These are phyloP conservation scores for Melipona quadrifasciata DNA, from an alignment of 1,140 invertebrate species.

Conservation along the genomic window DNA sequence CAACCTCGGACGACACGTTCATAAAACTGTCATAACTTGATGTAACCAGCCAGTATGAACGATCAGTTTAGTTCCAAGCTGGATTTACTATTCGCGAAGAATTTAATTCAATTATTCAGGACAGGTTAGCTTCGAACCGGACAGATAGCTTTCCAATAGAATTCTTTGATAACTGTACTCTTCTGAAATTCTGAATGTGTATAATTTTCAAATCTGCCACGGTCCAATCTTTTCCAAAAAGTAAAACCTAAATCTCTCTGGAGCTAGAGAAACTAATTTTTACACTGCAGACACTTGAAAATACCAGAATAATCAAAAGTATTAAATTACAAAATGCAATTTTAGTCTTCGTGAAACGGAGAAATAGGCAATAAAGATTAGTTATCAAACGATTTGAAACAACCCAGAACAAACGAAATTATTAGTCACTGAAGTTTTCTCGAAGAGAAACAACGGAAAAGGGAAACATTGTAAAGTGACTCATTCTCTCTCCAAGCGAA, in stretches of 20 bases:
- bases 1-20: not conserved
- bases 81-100: not conserved
- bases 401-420: not conserved
- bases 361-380: too few relatives aligned
- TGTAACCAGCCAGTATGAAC: not conserved
- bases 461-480: too few relatives aligned
- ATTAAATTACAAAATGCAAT: not conserved
- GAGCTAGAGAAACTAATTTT: not conserved
- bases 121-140: too few relatives aligned
- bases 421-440: not conserved
- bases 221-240: too few relatives aligned
- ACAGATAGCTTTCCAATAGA: not conserved
- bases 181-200: not conserved
- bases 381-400: too few relatives aligned
- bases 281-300: not conserved
- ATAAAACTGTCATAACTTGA: not conserved
- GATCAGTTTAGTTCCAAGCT: not conserved
- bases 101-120: slow-evolving; percentile 27
- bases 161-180: not conserved
- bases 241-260: not conserved
- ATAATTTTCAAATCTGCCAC: not conserved
- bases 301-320: not conserved
- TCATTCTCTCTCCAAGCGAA: not conserved
- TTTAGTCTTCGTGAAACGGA: not conserved
- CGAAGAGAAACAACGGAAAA: not conserved